Evolutionary conservation across 2,797 vertebrate species (phyloP).

Genomic region (Octomys mimax): DNA sequence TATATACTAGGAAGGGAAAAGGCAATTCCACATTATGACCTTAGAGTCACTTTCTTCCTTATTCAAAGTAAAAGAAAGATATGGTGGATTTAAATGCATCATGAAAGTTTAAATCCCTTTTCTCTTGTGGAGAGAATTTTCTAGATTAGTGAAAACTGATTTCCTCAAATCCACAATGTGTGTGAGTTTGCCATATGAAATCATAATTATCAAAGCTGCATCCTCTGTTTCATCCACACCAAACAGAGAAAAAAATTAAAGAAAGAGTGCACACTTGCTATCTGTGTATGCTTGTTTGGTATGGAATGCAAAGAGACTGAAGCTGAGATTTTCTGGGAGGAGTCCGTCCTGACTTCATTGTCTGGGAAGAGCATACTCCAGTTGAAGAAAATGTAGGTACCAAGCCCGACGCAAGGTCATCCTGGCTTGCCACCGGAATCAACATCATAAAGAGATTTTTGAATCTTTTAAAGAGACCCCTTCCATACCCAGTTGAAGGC

Average conservation of each 20-base stretch:
- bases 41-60: slow-evolving; percentile 53
- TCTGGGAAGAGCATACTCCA: not conserved
- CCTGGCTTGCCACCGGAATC: slow-evolving; percentile 68
- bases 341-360: not conserved
- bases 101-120: slow-evolving; percentile 61
- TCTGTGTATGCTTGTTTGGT: slow-evolving; percentile 12
- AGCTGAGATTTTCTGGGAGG: not conserved
- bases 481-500: slow-evolving; percentile 74
- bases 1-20: slow-evolving; percentile 25
- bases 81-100: slow-evolving; percentile 43
- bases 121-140: slow-evolving; percentile 65
- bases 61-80: slow-evolving; percentile 66
- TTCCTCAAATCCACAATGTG: slow-evolving; percentile 60
- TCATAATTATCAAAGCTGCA: slow-evolving; percentile 56
- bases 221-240: slow-evolving; percentile 23
- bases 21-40: not conserved
- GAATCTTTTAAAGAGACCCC: slow-evolving; percentile 61
- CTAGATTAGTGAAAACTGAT: slow-evolving; percentile 68
- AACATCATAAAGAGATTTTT: slow-evolving; percentile 67
- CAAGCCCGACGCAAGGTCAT: not conserved
- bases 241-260: not conserved
- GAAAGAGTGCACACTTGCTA: not conserved
- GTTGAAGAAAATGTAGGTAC: slow-evolving; percentile 25
- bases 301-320: not conserved
- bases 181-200: slow-evolving; percentile 5